Base-by-base conservation (phyloP, 2,797 vertebrate species). In the Falco peregrinus region DNA sequence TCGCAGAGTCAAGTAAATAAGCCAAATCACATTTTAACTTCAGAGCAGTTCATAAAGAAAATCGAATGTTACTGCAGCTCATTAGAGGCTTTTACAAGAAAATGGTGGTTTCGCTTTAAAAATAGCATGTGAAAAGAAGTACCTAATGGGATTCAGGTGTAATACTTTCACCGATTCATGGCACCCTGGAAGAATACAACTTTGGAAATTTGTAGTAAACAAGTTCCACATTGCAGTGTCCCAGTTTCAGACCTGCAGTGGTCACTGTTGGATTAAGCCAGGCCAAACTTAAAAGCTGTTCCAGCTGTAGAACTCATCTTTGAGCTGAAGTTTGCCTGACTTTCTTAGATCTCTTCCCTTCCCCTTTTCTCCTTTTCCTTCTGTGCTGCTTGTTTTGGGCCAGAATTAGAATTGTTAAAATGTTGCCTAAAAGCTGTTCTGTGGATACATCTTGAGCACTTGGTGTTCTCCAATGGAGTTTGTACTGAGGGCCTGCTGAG, bases 41-140 rank as follows among this genome's bases (percentile, higher is more conserved):
- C 31, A 73, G 85, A 63, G 45, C 53, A 78, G 75, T 83, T 91
- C 28, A 19, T 87, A 67, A 91, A 92, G 63, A 81, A 92, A 95
- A 84, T 20, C 24, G 11, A 84, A 74, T 15, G 29, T 45, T 77
- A 35, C 63, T 95, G 48, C 51, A 69, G 50, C 73, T 95, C 69
- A 35, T 84, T 90, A 95, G 63, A 59, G 67, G 22, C 53, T 91
- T 92, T 91, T 80, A 91, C 48, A 80, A 80, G 68, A 86, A 92
- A 82, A 47, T 39, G 2, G 51, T 91, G 6, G 13, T 17, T 81
- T 86, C 6, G 0, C 64, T 90, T 84, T 51, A 81, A 91, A 90
- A 78, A 39, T 13, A 77, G 24, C 41, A 50, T 51, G 41, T 79
- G 39, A 79, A 60, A 84, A 64, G 33, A 60, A 64, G 31, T 70